Conservation (phyloP, 2,113 vertebrate genomes). For the Prolemur simus region DNA sequence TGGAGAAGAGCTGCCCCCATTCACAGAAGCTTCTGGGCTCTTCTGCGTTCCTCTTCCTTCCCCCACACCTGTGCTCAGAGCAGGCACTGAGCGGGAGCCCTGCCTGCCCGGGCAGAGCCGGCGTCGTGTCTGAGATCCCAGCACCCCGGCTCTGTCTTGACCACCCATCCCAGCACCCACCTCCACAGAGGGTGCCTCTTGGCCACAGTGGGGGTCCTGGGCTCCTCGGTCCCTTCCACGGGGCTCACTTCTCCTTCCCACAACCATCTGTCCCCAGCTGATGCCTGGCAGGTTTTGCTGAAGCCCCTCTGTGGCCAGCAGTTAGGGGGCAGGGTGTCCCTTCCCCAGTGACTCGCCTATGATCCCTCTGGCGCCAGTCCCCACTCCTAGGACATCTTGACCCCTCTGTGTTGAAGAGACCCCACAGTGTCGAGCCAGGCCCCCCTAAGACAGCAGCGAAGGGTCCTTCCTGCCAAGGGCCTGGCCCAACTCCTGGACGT, state of each 20-base stretch:
- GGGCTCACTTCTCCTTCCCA: neutral
- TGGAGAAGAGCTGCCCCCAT: neutral
- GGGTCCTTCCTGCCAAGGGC: neutral
- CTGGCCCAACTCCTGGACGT: too few relatives aligned
- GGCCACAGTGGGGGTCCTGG: neutral
- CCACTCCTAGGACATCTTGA: neutral
- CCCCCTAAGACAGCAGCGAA: neutral
- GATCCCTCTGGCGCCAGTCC: fast-evolving
- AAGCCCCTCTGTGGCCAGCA: neutral
- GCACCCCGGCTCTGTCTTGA: neutral
- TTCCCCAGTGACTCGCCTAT: neutral
- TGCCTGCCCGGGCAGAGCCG: too few relatives aligned
- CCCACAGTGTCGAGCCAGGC: neutral
- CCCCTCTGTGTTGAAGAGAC: neutral
- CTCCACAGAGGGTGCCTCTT: neutral
- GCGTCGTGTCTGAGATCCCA: neutral
- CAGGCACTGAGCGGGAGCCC: too few relatives aligned
- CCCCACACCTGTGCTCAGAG: neutral
- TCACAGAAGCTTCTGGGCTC: neutral
- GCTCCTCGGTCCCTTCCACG: too few relatives aligned
- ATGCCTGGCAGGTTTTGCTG: neutral
- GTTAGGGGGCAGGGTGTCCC: neutral
- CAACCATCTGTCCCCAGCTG: fast-evolving
- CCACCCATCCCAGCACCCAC: neutral
- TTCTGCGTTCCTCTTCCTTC: neutral